Evolutionary conservation across 2,113 vertebrate species (phyloP).

Genomic region (Oreochromis niloticus): DNA sequence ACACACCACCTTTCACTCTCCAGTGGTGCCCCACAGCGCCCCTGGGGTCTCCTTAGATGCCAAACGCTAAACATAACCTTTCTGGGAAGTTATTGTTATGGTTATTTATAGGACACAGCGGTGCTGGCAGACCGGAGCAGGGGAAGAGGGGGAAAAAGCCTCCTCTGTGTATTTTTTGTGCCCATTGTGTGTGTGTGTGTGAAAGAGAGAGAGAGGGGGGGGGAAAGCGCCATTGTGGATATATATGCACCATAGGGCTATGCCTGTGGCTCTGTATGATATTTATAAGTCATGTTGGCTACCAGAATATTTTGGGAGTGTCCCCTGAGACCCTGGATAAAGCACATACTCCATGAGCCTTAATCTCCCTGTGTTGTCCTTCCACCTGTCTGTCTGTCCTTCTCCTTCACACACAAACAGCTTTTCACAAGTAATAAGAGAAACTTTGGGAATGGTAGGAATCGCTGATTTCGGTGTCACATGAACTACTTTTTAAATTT

Average conservation of each 20-base stretch:
- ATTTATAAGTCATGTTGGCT: constrained; percentile 27
- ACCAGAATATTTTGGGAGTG: constrained; percentile 20
- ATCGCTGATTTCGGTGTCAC: neutral
- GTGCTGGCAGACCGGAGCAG: constrained; percentile 16
- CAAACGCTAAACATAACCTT: constrained; percentile 51
- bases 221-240: neutral
- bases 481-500: neutral
- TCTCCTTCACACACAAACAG: neutral
- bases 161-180: neutral
- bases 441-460: neutral
- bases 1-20: constrained; percentile 16
- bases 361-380: neutral
- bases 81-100: constrained; percentile 56
- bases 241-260: neutral
- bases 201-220: neutral
- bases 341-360: neutral
- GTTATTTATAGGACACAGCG: constrained; percentile 54
- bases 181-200: neutral
- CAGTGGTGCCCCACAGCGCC: constrained; percentile 20
- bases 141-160: neutral
- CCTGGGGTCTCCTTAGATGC: constrained; percentile 37
- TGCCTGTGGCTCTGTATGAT: constrained; percentile 22
- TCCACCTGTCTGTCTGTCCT: neutral
- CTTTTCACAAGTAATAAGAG: neutral
- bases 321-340: neutral